Percentiles rank a stretch among this genome's conserved stretches.
Conservation (phyloP, 1,140 invertebrate species). For the Pantala flavescens region DNA sequence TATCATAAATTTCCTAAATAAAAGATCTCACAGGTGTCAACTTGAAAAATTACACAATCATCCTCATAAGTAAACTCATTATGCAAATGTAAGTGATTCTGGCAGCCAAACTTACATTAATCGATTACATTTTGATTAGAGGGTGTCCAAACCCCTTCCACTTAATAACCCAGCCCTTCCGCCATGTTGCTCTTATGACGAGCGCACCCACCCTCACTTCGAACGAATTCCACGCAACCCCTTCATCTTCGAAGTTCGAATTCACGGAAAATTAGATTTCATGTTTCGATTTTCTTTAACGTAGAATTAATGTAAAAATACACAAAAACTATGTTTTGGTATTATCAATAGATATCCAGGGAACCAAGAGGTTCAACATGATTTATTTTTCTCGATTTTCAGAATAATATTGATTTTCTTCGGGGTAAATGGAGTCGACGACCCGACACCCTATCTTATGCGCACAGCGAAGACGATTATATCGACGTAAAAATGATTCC, state of each 20-base stretch:
- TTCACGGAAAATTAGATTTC: conserved; percentile 2
- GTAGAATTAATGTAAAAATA: neutral
- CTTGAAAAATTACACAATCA: neutral
- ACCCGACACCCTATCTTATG: conserved; percentile 4
- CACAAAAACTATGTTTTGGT: neutral
- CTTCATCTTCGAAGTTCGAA: neutral
- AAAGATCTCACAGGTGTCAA: neutral
- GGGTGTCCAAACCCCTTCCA: conserved; percentile 2
- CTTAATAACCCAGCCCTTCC: neutral
- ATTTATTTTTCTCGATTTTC: conserved; percentile 10
- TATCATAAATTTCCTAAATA: neutral
- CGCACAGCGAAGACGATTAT: neutral
- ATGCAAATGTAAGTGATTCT: neutral
- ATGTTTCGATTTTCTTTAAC: neutral
- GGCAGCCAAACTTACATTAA: neutral
- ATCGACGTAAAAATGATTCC: neutral
- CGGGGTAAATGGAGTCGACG: conserved; percentile 6
- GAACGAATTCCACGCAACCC: conserved; percentile 3
- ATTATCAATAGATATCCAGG: neutral
- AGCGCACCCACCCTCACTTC: neutral
- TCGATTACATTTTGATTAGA: neutral
- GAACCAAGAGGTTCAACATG: neutral
- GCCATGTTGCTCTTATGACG: conserved; percentile 7
- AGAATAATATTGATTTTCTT: conserved; percentile 11
- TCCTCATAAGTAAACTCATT: neutral